Conservation (phyloP, 2,888 invertebrate species). For the Coleophora deauratella region DNA sequence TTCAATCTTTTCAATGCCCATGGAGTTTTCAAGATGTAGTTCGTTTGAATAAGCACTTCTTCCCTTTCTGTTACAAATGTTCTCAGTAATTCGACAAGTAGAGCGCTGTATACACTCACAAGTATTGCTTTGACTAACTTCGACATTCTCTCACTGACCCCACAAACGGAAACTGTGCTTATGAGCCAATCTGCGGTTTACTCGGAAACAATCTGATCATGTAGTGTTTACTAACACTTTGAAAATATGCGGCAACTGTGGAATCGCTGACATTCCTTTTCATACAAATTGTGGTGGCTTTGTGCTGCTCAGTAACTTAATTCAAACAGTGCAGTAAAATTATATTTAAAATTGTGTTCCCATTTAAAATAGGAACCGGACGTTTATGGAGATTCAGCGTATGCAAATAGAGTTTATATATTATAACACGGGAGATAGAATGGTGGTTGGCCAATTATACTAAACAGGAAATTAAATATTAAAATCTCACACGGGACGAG, state of each 20-base stretch:
- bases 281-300: not conserved
- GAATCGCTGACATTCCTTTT: not conserved
- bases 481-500: conserved; percentile 35
- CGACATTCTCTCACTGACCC: conserved; percentile 28
- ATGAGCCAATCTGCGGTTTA: no score
- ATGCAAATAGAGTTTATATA: conserved; percentile 42
- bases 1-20: conserved; percentile 22
- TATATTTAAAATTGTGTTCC: not conserved
- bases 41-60: conserved; percentile 31
- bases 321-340: not conserved
- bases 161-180: not conserved
- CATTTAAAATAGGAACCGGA: not conserved
- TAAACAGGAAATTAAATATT: conserved; percentile 63
- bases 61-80: conserved; percentile 18
- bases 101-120: conserved; percentile 26
- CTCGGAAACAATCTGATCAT: no score
- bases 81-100: conserved; percentile 33
- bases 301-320: not conserved
- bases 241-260: not conserved
- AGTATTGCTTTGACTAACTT: conserved; percentile 34
- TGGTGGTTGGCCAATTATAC: conserved; percentile 57
- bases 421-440: conserved; percentile 29
- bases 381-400: conserved; percentile 20
- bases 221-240: not conserved
- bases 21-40: conserved; percentile 28